These are phyloP conservation scores for Tiliacea aurago DNA, from an alignment of 2,888 invertebrate genomes.

Conservation along the genomic window DNA sequence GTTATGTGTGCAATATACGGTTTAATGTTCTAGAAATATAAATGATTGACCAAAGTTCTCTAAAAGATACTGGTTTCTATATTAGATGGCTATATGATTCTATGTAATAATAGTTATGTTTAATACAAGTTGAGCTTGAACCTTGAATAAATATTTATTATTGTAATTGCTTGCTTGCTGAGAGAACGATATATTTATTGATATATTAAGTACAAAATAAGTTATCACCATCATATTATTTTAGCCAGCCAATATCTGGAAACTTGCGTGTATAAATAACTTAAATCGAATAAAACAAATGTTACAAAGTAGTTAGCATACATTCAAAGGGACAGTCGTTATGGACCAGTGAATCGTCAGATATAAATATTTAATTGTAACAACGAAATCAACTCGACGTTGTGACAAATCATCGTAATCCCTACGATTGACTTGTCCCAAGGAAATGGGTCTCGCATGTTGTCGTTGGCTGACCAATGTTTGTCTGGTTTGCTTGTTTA, in stretches of 20 bases:
- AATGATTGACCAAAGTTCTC: slow-evolving; percentile 46
- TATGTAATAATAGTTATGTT: slow-evolving; percentile 32
- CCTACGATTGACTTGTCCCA: neutral
- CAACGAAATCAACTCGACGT: neutral
- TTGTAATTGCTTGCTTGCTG: slow-evolving; percentile 30
- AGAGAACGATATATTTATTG: slow-evolving; percentile 32
- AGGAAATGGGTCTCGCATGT: neutral
- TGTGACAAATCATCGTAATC: neutral
- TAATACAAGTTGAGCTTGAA: slow-evolving; percentile 28
- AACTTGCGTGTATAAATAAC: neutral
- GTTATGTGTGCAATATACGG: slow-evolving; percentile 53
- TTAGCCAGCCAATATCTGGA: neutral
- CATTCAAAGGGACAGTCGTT: neutral
- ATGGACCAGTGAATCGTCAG: neutral
- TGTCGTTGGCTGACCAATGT: slow-evolving; percentile 26
- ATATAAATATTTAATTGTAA: neutral
- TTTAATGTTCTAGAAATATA: slow-evolving; percentile 38
- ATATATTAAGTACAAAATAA: slow-evolving; percentile 53
- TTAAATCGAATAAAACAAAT: neutral
- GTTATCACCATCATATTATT: neutral
- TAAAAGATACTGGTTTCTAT: slow-evolving; percentile 34
- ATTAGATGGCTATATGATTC: slow-evolving; percentile 21
- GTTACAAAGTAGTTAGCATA: neutral
- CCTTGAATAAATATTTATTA: slow-evolving; percentile 41
- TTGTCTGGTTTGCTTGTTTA: neutral